Conservation (phyloP, 1,140 invertebrate genomes). For the Pogonomyrmex barbatus region DNA sequence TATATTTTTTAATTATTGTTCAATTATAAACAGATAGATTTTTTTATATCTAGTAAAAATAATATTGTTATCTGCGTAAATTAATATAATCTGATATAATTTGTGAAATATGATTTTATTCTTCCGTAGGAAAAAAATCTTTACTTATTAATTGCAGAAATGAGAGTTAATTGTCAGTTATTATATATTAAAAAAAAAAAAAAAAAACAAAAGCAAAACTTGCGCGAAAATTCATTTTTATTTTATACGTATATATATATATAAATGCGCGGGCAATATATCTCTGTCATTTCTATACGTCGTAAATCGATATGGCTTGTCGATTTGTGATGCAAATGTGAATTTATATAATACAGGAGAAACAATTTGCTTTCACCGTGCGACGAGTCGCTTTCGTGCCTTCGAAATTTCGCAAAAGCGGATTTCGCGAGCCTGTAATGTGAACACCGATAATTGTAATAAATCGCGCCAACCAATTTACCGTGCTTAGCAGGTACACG, state of each 20-base stretch:
- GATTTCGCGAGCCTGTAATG: conserved; percentile 49
- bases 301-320: conserved; percentile 15
- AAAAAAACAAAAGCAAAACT: neutral
- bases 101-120: neutral
- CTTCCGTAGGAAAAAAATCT: neutral
- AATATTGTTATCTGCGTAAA: neutral
- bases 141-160: neutral
- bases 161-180: conserved; percentile 19
- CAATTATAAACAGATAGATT: neutral
- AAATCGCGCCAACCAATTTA: conserved; percentile 61
- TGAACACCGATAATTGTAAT: conserved; percentile 51
- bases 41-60: no score
- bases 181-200: neutral
- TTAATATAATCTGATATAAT: neutral
- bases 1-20: neutral
- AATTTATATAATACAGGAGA: conserved; percentile 49
- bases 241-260: neutral
- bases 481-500: conserved; percentile 43
- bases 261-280: no score
- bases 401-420: conserved; percentile 56
- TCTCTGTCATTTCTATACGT: conserved; percentile 1
- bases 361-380: conserved; percentile 57
- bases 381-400: conserved; percentile 48
- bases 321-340: conserved; percentile 51
- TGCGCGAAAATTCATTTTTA: conserved; percentile 13